A percentile compares a stretch with the other conserved stretches of the same genome.
Evolutionary conservation across 2,797 vertebrate genomes (phyloP).

Genomic region (Peromyscus attwateri): DNA sequence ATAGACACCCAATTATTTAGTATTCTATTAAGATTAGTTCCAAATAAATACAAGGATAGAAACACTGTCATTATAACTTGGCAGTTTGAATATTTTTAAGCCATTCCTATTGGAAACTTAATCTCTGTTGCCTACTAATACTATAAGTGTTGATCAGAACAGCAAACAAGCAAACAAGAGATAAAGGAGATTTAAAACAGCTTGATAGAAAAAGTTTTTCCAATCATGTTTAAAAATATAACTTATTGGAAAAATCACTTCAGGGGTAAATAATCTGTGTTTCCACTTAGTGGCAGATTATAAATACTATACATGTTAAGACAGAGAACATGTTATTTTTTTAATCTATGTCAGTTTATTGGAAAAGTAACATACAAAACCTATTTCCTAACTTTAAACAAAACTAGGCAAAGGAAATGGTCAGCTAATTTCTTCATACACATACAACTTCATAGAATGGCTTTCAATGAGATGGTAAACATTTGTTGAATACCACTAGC

Average conservation of each 20-base stretch:
- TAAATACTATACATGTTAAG: conserved; percentile 1
- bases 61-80: conserved; percentile 60
- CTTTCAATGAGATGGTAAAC: conserved; percentile 81
- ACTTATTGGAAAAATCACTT: conserved; percentile 64
- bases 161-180: conserved; percentile 63
- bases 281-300: neutral
- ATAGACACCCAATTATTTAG: conserved; percentile 46
- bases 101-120: conserved; percentile 70
- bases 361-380: conserved; percentile 60
- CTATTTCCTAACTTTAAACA: conserved; percentile 77
- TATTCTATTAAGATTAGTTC: conserved; percentile 64
- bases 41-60: conserved; percentile 63
- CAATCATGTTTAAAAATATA: conserved; percentile 61
- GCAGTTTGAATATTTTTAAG: conserved; percentile 68
- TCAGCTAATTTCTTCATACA: conserved; percentile 78
- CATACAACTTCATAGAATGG: conserved; percentile 83
- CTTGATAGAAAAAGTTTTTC: conserved; percentile 31
- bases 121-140: conserved; percentile 62
- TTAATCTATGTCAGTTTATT: conserved; percentile 60
- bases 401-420: conserved; percentile 68
- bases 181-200: conserved; percentile 62
- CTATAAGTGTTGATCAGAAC: conserved; percentile 69
- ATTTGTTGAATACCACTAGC: conserved; percentile 81
- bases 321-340: neutral
- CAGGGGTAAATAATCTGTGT: conserved; percentile 61